Percentiles rank a stretch among this genome's conserved stretches.
phyloP scores from a whole-genome alignment of 2,113 vertebrate species.

The Sinosuthora webbiana region DNA sequence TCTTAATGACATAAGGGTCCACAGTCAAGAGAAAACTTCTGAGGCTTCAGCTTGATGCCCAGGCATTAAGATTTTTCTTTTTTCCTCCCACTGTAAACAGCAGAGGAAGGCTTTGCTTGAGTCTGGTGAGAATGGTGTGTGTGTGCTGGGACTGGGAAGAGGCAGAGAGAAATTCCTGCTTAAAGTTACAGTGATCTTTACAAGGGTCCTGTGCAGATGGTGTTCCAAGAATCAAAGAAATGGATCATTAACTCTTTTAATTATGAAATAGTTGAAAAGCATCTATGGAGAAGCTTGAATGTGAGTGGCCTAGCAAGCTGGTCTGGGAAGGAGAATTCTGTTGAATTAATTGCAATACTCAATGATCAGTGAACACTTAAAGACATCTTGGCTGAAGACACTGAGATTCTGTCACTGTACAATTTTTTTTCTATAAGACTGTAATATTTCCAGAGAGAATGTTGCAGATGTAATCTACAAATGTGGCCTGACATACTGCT shows the following conservation, averaged over 20 bases:
- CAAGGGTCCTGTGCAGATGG: not conserved
- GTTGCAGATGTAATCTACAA: not conserved
- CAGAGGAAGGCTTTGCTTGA: not conserved
- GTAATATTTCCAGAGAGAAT: not conserved
- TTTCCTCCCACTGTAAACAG: not conserved
- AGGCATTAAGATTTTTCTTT: not conserved
- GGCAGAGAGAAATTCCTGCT: not conserved
- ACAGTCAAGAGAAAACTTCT: not conserved
- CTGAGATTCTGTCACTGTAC: not conserved
- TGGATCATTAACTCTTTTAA: not conserved
- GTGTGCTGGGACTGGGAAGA: not conserved
- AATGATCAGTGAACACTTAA: not conserved
- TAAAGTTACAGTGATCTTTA: not conserved
- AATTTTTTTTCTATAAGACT: not conserved
- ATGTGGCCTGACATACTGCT: not conserved
- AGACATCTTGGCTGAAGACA: not conserved
- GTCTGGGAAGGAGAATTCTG: not conserved
- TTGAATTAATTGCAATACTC: not conserved
- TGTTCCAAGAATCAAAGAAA: not conserved
- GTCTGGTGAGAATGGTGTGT: not conserved
- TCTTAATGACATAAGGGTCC: not conserved
- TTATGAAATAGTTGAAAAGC: not conserved
- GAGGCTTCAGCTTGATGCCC: not conserved
- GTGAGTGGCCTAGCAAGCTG: not conserved
- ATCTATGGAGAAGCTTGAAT: not conserved